phyloP scores from a whole-genome alignment of 2,113 vertebrate genomes.

The Bubo blakistoni region DNA sequence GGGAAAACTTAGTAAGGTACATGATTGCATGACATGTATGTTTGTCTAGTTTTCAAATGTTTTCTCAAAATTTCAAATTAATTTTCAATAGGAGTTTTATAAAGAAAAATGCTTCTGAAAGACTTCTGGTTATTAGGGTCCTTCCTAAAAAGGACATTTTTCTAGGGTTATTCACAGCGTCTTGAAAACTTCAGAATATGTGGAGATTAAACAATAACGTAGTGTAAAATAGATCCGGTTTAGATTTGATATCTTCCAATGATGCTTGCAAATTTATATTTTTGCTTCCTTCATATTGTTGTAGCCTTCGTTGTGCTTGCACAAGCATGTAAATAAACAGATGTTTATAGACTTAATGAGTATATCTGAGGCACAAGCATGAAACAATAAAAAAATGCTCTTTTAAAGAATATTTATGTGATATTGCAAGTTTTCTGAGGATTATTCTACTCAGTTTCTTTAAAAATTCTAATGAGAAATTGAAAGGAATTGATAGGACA shows the following conservation, averaged over 20 bases:
- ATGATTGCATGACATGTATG: neutral
- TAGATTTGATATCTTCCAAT: neutral
- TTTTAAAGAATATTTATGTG: neutral
- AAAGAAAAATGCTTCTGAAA: neutral
- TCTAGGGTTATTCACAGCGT: neutral
- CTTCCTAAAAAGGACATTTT: neutral
- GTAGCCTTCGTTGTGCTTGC: neutral
- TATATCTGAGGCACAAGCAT: neutral
- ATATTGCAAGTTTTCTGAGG: neutral
- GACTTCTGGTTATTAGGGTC: neutral
- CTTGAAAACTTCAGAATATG: neutral
- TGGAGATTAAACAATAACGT: neutral
- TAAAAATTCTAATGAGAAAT: neutral
- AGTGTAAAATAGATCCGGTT: neutral
- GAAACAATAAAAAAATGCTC: neutral
- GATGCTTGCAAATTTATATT: neutral
- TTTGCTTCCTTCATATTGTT: neutral
- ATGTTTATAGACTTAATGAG: neutral
- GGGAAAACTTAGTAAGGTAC: slow-evolving; percentile 79
- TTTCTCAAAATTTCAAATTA: neutral
- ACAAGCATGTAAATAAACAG: neutral
- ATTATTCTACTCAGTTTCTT: neutral
- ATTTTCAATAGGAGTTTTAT: neutral
- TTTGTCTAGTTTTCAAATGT: neutral
- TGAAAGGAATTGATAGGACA: neutral